Evolutionary conservation across 2,888 invertebrate genomes (phyloP).

Genomic region (Euproctis similis): DNA sequence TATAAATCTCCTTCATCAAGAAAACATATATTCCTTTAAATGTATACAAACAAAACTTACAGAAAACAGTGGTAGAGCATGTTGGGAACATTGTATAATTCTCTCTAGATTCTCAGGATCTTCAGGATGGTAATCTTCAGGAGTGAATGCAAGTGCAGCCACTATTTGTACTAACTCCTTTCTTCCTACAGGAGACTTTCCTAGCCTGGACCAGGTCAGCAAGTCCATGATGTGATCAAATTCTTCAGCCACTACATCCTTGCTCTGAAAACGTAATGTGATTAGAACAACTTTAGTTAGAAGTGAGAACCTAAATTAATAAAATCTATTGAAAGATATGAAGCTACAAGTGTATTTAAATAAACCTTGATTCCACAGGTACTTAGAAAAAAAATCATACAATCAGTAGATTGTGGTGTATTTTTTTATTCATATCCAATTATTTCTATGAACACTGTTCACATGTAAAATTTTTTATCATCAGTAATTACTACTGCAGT

Average conservation of each 20-base stretch:
- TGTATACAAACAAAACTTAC: no score
- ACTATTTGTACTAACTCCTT: slow-evolving; percentile 91
- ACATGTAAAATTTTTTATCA: no score
- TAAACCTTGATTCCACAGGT: no score
- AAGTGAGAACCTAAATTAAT: background rate
- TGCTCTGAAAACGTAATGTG: slow-evolving; percentile 14
- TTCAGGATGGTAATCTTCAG: slow-evolving; percentile 82
- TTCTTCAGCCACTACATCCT: slow-evolving; percentile 94
- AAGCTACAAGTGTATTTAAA: no score
- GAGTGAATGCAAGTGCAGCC: slow-evolving; percentile 82
- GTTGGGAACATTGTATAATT: slow-evolving; percentile 89
- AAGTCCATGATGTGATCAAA: slow-evolving; percentile 92
- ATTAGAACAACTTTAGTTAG: background rate
- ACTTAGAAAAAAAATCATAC: no score
- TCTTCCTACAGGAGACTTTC: slow-evolving; percentile 88
- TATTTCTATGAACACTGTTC: no score
- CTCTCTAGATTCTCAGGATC: slow-evolving; percentile 85
- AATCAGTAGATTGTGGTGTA: no score
- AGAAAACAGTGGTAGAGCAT: slow-evolving; percentile 91
- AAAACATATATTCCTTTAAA: no score
- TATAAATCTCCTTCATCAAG: no score
- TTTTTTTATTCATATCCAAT: no score
- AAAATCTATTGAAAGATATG: no score
- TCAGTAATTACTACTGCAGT: no score
- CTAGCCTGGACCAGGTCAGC: slow-evolving; percentile 86